Conservation (phyloP, 2,888 invertebrate species). For the Fragum whitleyi region DNA sequence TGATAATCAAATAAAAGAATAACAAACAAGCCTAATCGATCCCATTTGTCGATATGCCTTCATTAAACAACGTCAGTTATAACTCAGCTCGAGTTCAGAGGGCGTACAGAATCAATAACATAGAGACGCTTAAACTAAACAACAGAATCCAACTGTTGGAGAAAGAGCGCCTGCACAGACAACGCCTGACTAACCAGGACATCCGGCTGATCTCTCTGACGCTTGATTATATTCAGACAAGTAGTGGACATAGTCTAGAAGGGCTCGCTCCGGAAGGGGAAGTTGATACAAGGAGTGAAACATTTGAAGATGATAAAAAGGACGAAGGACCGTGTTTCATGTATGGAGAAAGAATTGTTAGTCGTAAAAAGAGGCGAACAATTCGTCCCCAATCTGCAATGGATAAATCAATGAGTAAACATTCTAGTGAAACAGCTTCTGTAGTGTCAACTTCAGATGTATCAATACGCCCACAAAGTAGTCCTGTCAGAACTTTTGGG, state of each 20-base stretch:
- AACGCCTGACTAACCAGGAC: constrained; percentile 80
- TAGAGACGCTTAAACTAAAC: constrained; percentile 77
- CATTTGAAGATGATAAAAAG: constrained; percentile 52
- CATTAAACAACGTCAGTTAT: constrained; percentile 72
- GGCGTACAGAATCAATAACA: constrained; percentile 80
- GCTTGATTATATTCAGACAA: constrained; percentile 80
- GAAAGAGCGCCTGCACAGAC: constrained; percentile 75
- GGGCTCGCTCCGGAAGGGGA: constrained; percentile 69
- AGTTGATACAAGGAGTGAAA: constrained; percentile 36
- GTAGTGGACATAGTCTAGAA: constrained; percentile 81
- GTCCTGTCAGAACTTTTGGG: constrained; percentile 61
- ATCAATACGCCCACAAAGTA: constrained; percentile 68
- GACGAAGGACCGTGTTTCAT: constrained; percentile 75
- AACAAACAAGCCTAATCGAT: constrained; percentile 12
- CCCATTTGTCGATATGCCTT: constrained; percentile 64
- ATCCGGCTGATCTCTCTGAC: constrained; percentile 79
- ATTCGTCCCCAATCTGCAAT: constrained; percentile 72
- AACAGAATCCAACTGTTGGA: constrained; percentile 76
- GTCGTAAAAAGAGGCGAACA: constrained; percentile 73
- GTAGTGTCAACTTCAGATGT: constrained; percentile 50
- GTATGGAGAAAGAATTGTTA: constrained; percentile 81
- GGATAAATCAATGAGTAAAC: constrained; percentile 60
- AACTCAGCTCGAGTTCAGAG: constrained; percentile 79
- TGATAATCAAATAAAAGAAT: background rate
- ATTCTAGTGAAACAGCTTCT: constrained; percentile 56